These are phyloP conservation scores for Stigmatopora argus DNA, from an alignment of 2,113 vertebrate genomes.

Conservation along the genomic window DNA sequence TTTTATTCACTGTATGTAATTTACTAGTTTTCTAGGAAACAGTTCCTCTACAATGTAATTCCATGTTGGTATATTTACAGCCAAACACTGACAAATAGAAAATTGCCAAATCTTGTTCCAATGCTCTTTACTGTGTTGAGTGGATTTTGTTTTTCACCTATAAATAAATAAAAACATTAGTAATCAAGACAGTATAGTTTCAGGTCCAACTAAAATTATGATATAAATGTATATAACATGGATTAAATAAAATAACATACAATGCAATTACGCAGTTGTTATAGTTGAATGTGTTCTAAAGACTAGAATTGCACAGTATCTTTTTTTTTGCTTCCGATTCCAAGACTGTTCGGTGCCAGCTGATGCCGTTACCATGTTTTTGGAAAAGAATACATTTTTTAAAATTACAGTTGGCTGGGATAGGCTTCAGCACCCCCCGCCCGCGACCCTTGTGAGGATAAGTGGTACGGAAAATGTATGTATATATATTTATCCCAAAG, in stretches of 20 bases:
- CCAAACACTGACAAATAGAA: slow-evolving; percentile 45
- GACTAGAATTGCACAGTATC: too few species aligned
- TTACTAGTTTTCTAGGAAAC: slow-evolving; percentile 64
- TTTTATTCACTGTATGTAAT: slow-evolving; percentile 49
- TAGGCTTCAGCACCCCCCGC: too few species aligned
- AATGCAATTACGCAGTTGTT: not conserved
- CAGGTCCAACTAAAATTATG: not conserved
- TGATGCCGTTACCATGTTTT: too few species aligned
- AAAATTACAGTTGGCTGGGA: too few species aligned
- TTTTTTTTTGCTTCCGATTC: too few species aligned
- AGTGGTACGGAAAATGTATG: too few species aligned
- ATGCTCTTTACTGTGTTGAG: slow-evolving; percentile 11
- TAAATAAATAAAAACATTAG: not conserved
- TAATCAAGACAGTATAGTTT: not conserved
- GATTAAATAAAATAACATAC: not conserved
- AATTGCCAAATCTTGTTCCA: slow-evolving; percentile 23
- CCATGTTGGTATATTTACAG: slow-evolving; percentile 50
- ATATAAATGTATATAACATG: not conserved
- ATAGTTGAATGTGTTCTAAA: not conserved
- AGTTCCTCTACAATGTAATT: slow-evolving; percentile 56
- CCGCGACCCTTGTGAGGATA: too few species aligned
- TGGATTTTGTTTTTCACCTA: slow-evolving; percentile 27
- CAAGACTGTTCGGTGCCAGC: too few species aligned
- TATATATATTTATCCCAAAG: too few species aligned
- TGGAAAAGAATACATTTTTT: too few species aligned